A percentile compares a stretch with the other conserved stretches of the same genome.
These are phyloP conservation scores for Brienomyrus longianalis DNA, from an alignment of 2,113 vertebrate species.

Conservation along the genomic window DNA sequence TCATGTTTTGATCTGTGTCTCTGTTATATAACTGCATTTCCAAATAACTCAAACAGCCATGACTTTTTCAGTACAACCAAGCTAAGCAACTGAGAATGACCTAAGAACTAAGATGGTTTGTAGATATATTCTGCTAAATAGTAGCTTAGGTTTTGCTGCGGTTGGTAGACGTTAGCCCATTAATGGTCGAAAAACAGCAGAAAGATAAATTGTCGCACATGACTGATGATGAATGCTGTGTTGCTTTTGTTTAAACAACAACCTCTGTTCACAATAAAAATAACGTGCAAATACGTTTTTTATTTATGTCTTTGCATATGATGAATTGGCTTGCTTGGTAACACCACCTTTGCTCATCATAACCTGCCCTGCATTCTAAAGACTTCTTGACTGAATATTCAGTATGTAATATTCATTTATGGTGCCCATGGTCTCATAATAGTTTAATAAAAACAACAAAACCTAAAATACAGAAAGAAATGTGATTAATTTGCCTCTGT, in stretches of 20 bases:
- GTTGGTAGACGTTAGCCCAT: neutral
- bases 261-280: neutral
- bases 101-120: neutral
- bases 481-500: conserved; percentile 49
- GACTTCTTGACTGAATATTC: conserved; percentile 31
- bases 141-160: neutral
- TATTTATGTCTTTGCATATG: neutral
- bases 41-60: neutral
- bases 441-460: conserved; percentile 48
- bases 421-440: conserved; percentile 25
- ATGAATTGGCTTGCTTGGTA: conserved; percentile 16
- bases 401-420: conserved; percentile 31
- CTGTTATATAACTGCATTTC: neutral
- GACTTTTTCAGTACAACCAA: neutral
- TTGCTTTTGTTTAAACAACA: neutral
- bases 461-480: conserved; percentile 29
- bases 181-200: neutral
- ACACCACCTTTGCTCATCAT: conserved; percentile 25
- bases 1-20: neutral
- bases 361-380: conserved; percentile 23
- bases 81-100: neutral
- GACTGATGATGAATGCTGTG: neutral
- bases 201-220: neutral
- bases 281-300: neutral
- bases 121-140: neutral